A percentile compares a stretch with the other conserved stretches of the same genome.
Evolutionary conservation across 2,113 vertebrate genomes (phyloP).

Genomic region (Fulmarus glacialis): DNA sequence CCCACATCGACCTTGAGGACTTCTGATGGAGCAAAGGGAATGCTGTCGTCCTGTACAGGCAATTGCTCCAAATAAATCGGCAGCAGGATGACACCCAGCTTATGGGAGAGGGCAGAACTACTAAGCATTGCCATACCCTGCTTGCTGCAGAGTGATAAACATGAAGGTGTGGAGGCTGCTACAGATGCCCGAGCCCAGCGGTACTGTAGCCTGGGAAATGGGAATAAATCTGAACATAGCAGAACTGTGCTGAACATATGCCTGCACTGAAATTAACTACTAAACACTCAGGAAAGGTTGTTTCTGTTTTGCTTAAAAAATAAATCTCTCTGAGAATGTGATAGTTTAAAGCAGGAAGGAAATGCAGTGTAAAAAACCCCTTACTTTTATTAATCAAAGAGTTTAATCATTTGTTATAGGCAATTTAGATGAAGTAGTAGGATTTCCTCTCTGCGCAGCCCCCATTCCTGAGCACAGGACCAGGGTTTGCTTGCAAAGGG

Average conservation of each 20-base stretch:
- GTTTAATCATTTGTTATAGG: neutral
- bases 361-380: neutral
- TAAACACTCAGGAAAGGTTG: neutral
- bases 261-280: neutral
- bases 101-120: neutral
- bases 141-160: neutral
- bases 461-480: neutral
- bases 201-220: neutral
- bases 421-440: neutral
- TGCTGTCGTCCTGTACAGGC: neutral
- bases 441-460: neutral
- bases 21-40: neutral
- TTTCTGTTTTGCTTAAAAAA: neutral
- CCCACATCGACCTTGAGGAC: constrained; percentile 66
- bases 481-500: neutral
- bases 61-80: neutral
- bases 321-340: neutral
- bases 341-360: neutral
- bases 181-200: neutral
- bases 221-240: neutral
- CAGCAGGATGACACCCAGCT: neutral
- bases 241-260: neutral
- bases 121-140: neutral
- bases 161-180: neutral
- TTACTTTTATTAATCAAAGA: neutral